Evolutionary conservation across 2,888 invertebrate species (phyloP).

Genomic region (Tanaodytes sp.): DNA sequence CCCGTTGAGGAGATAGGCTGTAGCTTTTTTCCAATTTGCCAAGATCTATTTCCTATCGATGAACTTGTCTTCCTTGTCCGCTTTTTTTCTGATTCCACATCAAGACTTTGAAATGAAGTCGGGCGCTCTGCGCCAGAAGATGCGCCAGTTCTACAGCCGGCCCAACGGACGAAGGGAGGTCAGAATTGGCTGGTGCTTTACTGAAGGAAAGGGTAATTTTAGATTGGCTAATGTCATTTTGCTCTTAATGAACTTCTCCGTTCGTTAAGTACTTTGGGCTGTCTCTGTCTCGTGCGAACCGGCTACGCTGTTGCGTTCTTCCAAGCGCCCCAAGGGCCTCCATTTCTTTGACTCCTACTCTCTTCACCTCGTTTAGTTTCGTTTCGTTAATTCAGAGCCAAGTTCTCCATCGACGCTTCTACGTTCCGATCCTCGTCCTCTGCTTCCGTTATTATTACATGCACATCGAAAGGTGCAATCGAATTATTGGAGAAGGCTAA

Average conservation of each 20-base stretch:
- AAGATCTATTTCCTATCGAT: conserved; percentile 72
- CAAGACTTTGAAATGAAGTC: conserved; percentile 44
- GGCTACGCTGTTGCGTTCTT: conserved; percentile 19
- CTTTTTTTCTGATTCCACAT: conserved; percentile 44
- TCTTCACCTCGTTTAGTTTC: conserved; percentile 49
- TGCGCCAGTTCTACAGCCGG: conserved; percentile 46
- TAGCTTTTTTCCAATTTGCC: conserved; percentile 58
- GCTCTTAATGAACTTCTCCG: conserved; percentile 73
- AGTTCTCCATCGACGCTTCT: conserved; percentile 13
- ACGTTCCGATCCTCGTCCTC: conserved; percentile 33
- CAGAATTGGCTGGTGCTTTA: conserved; percentile 51
- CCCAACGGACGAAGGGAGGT: conserved; percentile 47
- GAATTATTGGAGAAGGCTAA: no score
- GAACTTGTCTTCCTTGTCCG: conserved; percentile 53
- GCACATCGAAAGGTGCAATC: no score
- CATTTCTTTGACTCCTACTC: conserved; percentile 48
- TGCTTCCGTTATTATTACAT: conserved; percentile 47
- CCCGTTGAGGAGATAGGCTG: conserved; percentile 71
- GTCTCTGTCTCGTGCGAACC: conserved; percentile 59
- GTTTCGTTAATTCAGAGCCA: conserved; percentile 43
- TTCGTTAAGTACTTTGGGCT: conserved; percentile 72
- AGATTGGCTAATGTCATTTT: conserved; percentile 72
- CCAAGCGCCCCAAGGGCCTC: conserved; percentile 22
- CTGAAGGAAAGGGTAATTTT: conserved; percentile 68
- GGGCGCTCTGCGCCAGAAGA: conserved; percentile 38